Evolutionary conservation across 2,797 vertebrate genomes (phyloP).

Genomic region (Danio aesculapii): DNA sequence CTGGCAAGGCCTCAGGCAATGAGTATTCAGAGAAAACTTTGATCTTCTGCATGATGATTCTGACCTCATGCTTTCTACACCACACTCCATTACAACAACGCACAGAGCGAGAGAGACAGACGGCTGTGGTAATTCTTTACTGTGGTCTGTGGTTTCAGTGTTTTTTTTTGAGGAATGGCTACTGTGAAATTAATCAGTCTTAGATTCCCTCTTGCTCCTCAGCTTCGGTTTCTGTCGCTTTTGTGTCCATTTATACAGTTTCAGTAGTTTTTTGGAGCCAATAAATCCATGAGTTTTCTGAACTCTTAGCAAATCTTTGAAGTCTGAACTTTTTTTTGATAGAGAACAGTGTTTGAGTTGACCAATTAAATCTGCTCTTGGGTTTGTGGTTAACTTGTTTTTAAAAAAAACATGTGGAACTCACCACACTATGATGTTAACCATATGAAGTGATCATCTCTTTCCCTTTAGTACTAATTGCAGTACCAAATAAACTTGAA

Average conservation of each 20-base stretch:
- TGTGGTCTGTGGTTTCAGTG: conserved; percentile 44
- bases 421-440: not conserved
- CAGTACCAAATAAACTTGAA: not conserved
- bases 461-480: not conserved
- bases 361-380: not conserved
- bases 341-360: not conserved
- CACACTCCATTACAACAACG: conserved; percentile 42
- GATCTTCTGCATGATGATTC: conserved; percentile 65
- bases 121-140: conserved; percentile 31
- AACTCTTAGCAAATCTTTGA: not conserved
- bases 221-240: not conserved
- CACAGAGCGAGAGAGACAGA: conserved; percentile 18
- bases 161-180: conserved; percentile 9
- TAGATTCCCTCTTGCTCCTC: not conserved
- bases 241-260: not conserved
- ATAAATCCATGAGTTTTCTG: not conserved
- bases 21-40: conserved; percentile 66
- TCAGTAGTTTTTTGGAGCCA: not conserved
- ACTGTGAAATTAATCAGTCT: conserved; percentile 38
- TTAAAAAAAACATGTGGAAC: not conserved
- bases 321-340: not conserved
- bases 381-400: not conserved
- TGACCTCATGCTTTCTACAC: conserved; percentile 48
- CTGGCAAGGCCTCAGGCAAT: conserved; percentile 69
- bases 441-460: not conserved